Evolutionary conservation across 2,797 vertebrate genomes (phyloP), one percentile per base, ranked within the genome.

Genomic region (Sarcophilus harrisii): DNA sequence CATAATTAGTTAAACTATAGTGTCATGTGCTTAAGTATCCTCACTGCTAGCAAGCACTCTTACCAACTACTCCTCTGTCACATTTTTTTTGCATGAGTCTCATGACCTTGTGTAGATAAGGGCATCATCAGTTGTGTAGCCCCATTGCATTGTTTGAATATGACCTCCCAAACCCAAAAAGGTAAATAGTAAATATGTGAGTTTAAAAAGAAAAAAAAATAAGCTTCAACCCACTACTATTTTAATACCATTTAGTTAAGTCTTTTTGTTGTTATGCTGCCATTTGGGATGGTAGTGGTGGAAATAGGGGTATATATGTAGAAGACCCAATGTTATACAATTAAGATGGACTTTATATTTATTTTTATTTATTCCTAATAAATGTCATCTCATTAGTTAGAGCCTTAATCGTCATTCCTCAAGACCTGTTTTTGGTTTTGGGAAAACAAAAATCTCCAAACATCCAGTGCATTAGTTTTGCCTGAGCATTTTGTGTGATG

Each of bases 1-100:
- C 96, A 93, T 97, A 96, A 97, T 98, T 97, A 97, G 93, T 45
- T 59, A 96, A 90, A 97, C 92, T 96, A 96, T 97, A 38, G 57
- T 95, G 90, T 93, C 93, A 95, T 96, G 94, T 73, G 90, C 93
- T 95, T 94, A 97, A 98, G 96, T 95, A 97, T 91, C 94, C 92
- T 93, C 92, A 58, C 95, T 97, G 92, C 45, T 95, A 90, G 59
- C 93, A 60, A 90, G 59, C 93, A 60, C 91, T 92, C 52, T 97
- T 95, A 62, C 87, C 96, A 97, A 96, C 90, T 38, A 93, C 89
- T 97, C 91, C 91, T 95, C 93, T 97, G 94, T 95, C 97, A 96
- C 57, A 57, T 49, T 94, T 27, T 27, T 38, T 52, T 38, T 94
- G 73, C 91, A 91, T 94, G 73, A 60, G 73, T 97, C 57, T 45